Percentiles rank a stretch among this genome's conserved stretches.
phyloP scores from a whole-genome alignment of 2,888 invertebrate species.

The Heteromurus nitidus region DNA sequence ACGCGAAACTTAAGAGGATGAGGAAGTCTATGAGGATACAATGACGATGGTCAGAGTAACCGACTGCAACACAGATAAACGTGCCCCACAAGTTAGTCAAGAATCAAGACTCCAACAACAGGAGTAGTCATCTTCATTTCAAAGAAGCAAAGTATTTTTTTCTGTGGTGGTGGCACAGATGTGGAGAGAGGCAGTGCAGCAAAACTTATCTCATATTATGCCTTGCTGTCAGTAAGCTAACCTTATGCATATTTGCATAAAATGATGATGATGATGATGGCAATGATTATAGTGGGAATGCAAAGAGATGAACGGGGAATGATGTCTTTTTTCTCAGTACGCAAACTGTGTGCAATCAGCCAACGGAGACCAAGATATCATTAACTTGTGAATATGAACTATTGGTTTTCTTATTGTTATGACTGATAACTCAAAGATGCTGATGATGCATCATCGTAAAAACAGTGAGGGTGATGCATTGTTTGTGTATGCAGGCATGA shows the following conservation, averaged over 20 bases:
- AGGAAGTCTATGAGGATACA: neutral
- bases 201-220: neutral
- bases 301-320: neutral
- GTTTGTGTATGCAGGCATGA: conserved; percentile 2
- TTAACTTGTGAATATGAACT: neutral
- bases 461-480: neutral
- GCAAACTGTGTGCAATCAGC: neutral
- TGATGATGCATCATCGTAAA: conserved; percentile 26
- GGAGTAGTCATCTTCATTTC: conserved; percentile 22
- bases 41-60: neutral
- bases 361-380: conserved; percentile 5
- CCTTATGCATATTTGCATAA: neutral
- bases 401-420: conserved; percentile 24
- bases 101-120: conserved; percentile 14
- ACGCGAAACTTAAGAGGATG: conserved; percentile 1
- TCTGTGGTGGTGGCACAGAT: neutral
- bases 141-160: conserved; percentile 22
- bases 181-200: conserved; percentile 26
- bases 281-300: conserved; percentile 10
- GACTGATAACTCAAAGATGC: conserved; percentile 21
- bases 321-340: conserved; percentile 28
- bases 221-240: conserved; percentile 12
- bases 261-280: conserved; percentile 11
- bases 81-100: neutral
- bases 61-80: neutral